Conservation (phyloP, 2,888 invertebrate genomes). For the Drosophila neoperkinsi region DNA sequence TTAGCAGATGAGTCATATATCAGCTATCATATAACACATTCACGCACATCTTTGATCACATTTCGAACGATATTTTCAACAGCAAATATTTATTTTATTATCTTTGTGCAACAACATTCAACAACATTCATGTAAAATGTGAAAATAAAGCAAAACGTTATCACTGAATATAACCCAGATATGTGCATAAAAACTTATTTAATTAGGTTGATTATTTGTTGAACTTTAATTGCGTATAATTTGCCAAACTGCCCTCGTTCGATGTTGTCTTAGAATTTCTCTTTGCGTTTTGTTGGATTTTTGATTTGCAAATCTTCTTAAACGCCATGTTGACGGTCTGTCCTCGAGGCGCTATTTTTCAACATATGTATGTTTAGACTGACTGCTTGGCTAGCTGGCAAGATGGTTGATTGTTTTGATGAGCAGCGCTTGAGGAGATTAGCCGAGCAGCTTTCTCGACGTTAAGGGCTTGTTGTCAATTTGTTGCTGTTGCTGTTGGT, state of each 20-base stretch:
- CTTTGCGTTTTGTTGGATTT: constrained; percentile 39
- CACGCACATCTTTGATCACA: background rate
- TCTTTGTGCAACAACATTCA: background rate
- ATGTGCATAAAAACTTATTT: background rate
- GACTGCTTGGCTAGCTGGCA: constrained; percentile 5
- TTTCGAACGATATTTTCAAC: background rate
- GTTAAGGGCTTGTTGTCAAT: constrained; percentile 44
- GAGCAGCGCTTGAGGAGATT: constrained; percentile 52
- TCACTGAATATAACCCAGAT: background rate
- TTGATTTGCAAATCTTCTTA: constrained; percentile 67
- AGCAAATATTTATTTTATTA: background rate
- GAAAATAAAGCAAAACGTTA: background rate
- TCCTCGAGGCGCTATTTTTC: constrained; percentile 30
- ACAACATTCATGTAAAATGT: background rate
- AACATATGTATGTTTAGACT: constrained; percentile 18
- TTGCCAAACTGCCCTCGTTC: constrained; percentile 39
- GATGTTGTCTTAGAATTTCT: constrained; percentile 58
- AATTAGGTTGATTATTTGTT: background rate
- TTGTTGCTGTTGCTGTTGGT: background rate
- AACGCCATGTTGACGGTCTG: constrained; percentile 41
- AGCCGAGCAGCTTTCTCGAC: constrained; percentile 51
- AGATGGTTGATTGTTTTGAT: constrained; percentile 19
- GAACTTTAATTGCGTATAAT: constrained; percentile 11
- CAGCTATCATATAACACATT: background rate
- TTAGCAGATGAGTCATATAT: background rate